Conservation (phyloP, 2,113 vertebrate species). For the Hirundichthys speculiger region DNA sequence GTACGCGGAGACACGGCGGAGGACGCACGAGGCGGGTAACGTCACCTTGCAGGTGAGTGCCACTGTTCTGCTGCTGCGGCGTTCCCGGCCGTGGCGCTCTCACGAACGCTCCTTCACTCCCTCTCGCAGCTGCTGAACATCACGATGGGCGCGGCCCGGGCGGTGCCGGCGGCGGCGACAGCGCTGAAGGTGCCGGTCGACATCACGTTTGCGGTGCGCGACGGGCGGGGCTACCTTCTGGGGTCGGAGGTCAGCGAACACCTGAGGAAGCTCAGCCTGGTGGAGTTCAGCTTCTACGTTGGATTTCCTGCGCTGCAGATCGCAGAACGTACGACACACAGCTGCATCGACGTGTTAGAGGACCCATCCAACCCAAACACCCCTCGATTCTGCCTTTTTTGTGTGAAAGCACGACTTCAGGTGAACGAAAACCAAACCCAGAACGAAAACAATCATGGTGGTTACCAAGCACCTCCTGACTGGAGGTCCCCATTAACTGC, state of each 20-base stretch:
- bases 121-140: conserved; percentile 87
- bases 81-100: not conserved
- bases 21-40: conserved; percentile 80
- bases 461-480: too few species aligned
- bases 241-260: conserved; percentile 90
- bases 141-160: conserved; percentile 71
- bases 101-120: not conserved
- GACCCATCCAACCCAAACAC: too few species aligned
- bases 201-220: conserved; percentile 85
- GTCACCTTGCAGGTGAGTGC: conserved; percentile 88
- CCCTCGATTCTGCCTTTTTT: too few species aligned
- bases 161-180: conserved; percentile 30
- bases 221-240: conserved; percentile 80
- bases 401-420: too few species aligned
- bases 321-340: conserved; percentile 88
- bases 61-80: not conserved
- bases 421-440: too few species aligned
- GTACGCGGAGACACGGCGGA: conserved; percentile 82
- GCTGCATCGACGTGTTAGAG: not conserved
- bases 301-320: conserved; percentile 93
- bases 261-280: conserved; percentile 88
- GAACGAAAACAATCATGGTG: too few species aligned
- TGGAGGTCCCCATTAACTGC: too few species aligned
- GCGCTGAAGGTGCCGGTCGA: conserved; percentile 87
- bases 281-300: conserved; percentile 98